A percentile compares a stretch with the other conserved stretches of the same genome.
Evolutionary conservation across 2,888 invertebrate species (phyloP).

Genomic region (Tipula unca): DNA sequence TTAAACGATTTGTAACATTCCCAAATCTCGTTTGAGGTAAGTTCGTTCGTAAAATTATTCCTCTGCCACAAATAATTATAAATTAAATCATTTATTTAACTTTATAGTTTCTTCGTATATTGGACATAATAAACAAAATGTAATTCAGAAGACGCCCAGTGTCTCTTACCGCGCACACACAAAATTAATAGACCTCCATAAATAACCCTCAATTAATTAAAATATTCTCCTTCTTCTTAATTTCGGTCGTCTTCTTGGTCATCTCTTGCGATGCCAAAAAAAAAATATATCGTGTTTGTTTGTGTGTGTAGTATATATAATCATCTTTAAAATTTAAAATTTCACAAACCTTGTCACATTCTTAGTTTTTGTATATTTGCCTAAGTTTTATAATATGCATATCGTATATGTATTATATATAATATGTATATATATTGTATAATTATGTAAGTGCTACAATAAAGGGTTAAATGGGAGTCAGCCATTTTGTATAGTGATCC

Average conservation of each 20-base stretch:
- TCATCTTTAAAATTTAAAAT: background rate
- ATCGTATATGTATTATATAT: background rate
- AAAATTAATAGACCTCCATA: background rate
- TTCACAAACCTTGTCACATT: background rate
- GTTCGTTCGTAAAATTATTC: background rate
- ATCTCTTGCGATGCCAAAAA: background rate
- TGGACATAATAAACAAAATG: background rate
- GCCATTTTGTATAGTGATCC: background rate
- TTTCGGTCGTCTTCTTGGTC: background rate
- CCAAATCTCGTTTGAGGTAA: background rate
- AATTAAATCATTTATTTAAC: background rate
- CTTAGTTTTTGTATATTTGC: background rate
- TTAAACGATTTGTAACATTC: background rate
- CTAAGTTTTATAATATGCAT: background rate
- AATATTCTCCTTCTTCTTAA: background rate
- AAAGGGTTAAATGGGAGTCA: background rate
- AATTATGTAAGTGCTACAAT: too few species aligned
- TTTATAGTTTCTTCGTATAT: background rate
- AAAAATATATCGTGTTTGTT: background rate
- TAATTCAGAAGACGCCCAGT: background rate
- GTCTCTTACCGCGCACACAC: background rate
- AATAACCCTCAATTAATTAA: constrained; percentile 14
- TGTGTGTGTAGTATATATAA: background rate
- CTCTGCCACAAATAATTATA: background rate
- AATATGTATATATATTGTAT: background rate